Percentiles rank a stretch among this genome's conserved stretches.
Conservation (phyloP, 2,888 invertebrate species). For the Leucozona laternaria region DNA sequence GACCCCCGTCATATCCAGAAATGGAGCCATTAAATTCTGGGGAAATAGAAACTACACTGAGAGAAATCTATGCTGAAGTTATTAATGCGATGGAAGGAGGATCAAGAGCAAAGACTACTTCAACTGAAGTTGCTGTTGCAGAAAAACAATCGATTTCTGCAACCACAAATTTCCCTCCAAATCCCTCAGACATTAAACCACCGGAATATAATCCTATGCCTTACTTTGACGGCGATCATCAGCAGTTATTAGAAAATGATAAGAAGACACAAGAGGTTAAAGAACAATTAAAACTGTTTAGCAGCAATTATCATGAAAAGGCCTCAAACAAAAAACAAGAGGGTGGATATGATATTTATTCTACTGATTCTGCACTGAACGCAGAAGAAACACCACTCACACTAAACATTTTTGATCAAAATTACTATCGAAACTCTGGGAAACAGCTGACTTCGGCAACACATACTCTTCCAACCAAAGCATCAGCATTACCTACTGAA, state of each 20-base stretch:
- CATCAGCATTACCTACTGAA: not conserved
- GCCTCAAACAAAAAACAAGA: not conserved
- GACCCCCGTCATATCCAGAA: not conserved
- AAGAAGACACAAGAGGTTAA: not conserved
- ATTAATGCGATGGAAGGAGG: constrained; percentile 55
- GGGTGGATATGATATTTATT: not conserved
- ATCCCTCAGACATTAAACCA: no score
- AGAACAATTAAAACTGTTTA: not conserved
- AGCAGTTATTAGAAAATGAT: not conserved
- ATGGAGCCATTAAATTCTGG: constrained; percentile 29
- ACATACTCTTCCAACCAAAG: not conserved
- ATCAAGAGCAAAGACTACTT: constrained; percentile 10
- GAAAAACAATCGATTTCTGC: not conserved
- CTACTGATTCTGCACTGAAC: not conserved
- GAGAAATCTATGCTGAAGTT: constrained; percentile 59
- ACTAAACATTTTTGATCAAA: not conserved
- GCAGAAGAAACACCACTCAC: not conserved
- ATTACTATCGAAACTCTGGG: not conserved
- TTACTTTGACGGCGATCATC: not conserved
- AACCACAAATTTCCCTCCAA: not conserved
- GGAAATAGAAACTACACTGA: constrained; percentile 49
- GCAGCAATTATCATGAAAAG: not conserved
- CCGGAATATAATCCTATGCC: not conserved
- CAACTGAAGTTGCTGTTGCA: not conserved
- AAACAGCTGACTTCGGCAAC: not conserved